Conservation (phyloP, 2,113 vertebrate species). For the Excalfactoria chinensis region DNA sequence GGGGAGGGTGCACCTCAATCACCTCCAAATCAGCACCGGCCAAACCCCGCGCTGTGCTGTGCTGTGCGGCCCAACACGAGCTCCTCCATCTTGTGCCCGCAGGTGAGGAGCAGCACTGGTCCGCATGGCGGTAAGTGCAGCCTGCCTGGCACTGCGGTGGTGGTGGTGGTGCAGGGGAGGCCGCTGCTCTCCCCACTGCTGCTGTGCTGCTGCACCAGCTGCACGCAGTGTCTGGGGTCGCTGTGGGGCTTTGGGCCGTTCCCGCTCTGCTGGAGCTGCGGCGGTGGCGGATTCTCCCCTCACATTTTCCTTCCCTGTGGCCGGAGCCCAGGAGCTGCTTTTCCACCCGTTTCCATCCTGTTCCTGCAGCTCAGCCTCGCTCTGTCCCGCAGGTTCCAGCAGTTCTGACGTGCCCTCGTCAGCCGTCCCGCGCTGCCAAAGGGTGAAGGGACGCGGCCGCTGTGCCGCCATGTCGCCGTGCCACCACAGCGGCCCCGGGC, state of each 20-base stretch:
- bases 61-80: background rate
- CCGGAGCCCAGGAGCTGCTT: background rate
- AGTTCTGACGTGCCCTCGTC: background rate
- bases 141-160: background rate
- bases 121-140: constrained; percentile 49
- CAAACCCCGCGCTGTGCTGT: rapidly evolving
- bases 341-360: rapidly evolving
- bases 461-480: background rate
- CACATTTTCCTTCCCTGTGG: rapidly evolving
- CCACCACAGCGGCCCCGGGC: background rate
- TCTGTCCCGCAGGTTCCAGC: constrained; percentile 54
- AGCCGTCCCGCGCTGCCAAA: background rate
- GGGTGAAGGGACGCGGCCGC: too few relatives aligned
- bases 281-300: background rate
- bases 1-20: background rate
- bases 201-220: rapidly evolving
- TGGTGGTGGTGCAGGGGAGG: background rate
- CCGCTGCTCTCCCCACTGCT: too few relatives aligned
- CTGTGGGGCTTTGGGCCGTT: background rate
- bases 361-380: background rate
- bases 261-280: background rate
- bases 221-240: rapidly evolving
- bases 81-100: constrained; percentile 58
- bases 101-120: constrained; percentile 53
- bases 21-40: background rate